These are phyloP conservation scores for Helogale parvula DNA, from an alignment of 2,113 vertebrate genomes.

Conservation along the genomic window DNA sequence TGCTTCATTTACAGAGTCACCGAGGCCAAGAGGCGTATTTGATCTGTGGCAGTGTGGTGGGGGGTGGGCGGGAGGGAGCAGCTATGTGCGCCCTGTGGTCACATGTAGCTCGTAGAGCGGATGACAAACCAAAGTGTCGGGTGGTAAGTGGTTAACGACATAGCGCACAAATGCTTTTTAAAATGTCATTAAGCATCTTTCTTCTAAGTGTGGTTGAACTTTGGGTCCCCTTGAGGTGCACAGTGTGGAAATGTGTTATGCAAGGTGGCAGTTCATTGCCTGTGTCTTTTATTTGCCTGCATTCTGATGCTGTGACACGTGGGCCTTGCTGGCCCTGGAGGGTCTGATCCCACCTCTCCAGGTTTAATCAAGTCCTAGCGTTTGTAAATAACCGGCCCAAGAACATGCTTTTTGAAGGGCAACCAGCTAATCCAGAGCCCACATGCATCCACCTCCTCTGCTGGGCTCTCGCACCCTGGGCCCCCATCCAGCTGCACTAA, in stretches of 20 bases:
- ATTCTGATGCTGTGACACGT: not conserved
- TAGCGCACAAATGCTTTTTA: not conserved
- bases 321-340: not conserved
- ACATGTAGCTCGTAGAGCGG: not conserved
- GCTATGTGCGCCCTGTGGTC: rapidly evolving
- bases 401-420: not conserved
- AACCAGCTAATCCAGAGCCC: not conserved
- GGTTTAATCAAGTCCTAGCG: not conserved
- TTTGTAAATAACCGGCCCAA: not conserved
- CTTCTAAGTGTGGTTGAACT: not conserved
- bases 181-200: not conserved
- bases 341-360: too few species aligned
- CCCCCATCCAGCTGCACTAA: rapidly evolving
- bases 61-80: rapidly evolving
- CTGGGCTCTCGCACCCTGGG: too few species aligned
- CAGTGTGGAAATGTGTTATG: not conserved
- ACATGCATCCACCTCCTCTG: not conserved
- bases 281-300: not conserved
- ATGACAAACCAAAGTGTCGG: not conserved
- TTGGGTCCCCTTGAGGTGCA: not conserved
- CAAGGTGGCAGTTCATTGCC: not conserved
- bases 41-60: not conserved
- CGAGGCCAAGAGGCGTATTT: not conserved
- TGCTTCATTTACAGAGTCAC: not conserved
- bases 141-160: not conserved